Evolutionary conservation across 2,888 invertebrate genomes (phyloP).

Genomic region (Zaprionus bogoriensis): DNA sequence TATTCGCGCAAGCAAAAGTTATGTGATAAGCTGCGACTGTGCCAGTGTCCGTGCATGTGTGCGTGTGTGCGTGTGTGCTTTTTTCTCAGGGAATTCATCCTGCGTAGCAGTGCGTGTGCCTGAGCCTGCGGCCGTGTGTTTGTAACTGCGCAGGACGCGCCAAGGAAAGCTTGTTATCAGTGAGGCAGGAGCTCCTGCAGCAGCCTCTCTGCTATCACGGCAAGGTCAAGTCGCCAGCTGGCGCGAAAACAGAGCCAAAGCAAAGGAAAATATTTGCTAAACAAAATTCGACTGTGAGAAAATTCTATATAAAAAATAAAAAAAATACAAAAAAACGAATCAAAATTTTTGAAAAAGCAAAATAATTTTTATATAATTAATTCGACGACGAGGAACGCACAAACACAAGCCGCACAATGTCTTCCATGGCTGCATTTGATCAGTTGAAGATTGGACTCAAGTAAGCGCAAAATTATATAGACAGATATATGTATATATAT

Average conservation of each 20-base stretch:
- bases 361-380: not conserved
- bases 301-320: conserved; percentile 1
- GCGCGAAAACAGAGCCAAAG: conserved; percentile 4
- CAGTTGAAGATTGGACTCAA: conserved; percentile 81
- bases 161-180: conserved; percentile 57
- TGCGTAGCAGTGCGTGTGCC: conserved; percentile 16
- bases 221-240: conserved; percentile 69
- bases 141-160: conserved; percentile 63
- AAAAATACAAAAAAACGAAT: not conserved
- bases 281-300: conserved; percentile 6
- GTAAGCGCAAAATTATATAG: conserved; percentile 64
- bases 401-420: conserved; percentile 62
- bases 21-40: conserved; percentile 56
- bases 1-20: conserved; percentile 44
- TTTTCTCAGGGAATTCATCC: conserved; percentile 38
- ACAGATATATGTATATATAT: not conserved
- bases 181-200: conserved; percentile 21
- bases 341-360: conserved; percentile 7
- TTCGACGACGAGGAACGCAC: conserved; percentile 8
- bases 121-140: conserved; percentile 13
- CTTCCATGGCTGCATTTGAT: conserved; percentile 80
- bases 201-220: conserved; percentile 28
- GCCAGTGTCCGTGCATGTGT: conserved; percentile 11
- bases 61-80: conserved; percentile 27
- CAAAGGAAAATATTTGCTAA: conserved; percentile 19